Evolutionary conservation across 2,888 invertebrate genomes (phyloP).

Genomic region (Sarcophaga subvicina): DNA sequence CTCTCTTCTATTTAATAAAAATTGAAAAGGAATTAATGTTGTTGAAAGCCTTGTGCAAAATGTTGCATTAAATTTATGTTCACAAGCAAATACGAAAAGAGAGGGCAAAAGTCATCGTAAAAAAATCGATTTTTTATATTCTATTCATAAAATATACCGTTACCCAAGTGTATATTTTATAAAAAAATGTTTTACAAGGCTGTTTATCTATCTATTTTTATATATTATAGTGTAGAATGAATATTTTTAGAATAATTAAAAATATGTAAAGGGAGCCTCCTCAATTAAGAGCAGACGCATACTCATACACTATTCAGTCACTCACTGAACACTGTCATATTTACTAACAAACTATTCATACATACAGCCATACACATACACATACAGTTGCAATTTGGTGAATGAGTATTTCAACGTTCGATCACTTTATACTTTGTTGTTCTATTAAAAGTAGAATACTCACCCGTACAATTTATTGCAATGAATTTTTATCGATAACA

Average conservation of each 20-base stretch:
- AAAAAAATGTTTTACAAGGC: background rate
- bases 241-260: background rate
- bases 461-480: too few species aligned
- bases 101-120: background rate
- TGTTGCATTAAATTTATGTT: background rate
- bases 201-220: background rate
- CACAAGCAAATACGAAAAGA: background rate
- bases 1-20: conserved; percentile 10
- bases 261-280: background rate
- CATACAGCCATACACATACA: too few species aligned
- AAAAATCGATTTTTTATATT: conserved; percentile 17
- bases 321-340: too few species aligned
- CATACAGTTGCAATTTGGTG: too few species aligned
- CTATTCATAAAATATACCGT: background rate
- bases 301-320: background rate
- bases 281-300: background rate
- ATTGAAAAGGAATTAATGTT: conserved; percentile 35
- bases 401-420: too few species aligned
- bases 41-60: conserved; percentile 7
- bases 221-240: background rate
- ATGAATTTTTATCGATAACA: too few species aligned
- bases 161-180: background rate
- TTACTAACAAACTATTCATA: too few species aligned
- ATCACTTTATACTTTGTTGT: too few species aligned
- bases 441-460: too few species aligned